Percentiles rank a stretch among this genome's conserved stretches.
These are phyloP conservation scores for Zaprionus bogoriensis DNA, from an alignment of 2,888 invertebrate genomes.

Conservation along the genomic window DNA sequence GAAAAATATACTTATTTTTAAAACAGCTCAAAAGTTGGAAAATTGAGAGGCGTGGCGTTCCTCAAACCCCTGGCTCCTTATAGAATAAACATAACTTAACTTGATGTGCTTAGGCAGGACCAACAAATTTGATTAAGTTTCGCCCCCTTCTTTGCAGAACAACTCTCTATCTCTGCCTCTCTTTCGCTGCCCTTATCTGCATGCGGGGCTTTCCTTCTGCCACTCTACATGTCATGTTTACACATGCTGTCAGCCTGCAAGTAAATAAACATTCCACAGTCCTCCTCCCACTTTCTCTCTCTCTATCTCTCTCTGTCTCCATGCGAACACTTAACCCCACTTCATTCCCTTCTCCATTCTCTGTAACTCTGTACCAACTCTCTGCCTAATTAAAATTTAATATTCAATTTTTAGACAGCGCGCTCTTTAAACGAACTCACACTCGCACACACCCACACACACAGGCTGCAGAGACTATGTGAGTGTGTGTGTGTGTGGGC, in stretches of 20 bases:
- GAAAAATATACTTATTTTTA: neutral
- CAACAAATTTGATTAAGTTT: slow-evolving; percentile 39
- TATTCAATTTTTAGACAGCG: slow-evolving; percentile 63
- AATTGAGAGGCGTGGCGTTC: too few relatives aligned
- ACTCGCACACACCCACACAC: slow-evolving; percentile 11
- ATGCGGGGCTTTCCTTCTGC: neutral
- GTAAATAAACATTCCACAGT: slow-evolving; percentile 41
- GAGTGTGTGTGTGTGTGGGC: slow-evolving; percentile 10
- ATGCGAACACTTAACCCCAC: slow-evolving; percentile 41
- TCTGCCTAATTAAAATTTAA: slow-evolving; percentile 71
- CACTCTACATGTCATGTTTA: slow-evolving; percentile 20
- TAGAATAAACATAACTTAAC: slow-evolving; percentile 21
- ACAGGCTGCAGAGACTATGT: neutral
- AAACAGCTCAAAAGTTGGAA: neutral
- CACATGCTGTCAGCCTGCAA: slow-evolving; percentile 22
- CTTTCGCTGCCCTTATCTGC: slow-evolving; percentile 4
- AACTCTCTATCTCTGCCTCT: neutral
- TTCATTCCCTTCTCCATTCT: slow-evolving; percentile 1
- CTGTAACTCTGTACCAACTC: slow-evolving; percentile 1
- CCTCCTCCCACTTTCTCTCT: neutral
- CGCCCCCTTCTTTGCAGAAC: neutral
- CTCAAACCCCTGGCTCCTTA: too few relatives aligned
- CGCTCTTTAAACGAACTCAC: slow-evolving; percentile 38
- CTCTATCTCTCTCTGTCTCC: neutral
- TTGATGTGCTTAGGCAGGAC: slow-evolving; percentile 23